Evolutionary conservation across 2,797 vertebrate species (phyloP).

Genomic region (Rhinogobio ventralis): DNA sequence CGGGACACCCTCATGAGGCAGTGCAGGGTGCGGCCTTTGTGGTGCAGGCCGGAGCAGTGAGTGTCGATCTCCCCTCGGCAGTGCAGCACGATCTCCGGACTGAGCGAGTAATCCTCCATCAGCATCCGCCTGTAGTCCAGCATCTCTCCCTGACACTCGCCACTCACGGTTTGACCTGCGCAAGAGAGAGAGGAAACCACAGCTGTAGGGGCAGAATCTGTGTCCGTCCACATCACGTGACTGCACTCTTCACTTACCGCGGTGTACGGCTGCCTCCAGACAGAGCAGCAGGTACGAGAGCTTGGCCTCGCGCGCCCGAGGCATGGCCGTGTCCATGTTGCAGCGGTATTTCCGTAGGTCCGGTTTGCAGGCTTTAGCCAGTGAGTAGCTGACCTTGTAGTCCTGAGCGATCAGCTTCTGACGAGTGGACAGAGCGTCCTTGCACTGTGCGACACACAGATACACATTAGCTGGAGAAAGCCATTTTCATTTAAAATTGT

Average conservation of each 20-base stretch:
- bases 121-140: conserved; percentile 96
- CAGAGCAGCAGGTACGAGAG: conserved; percentile 96
- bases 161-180: conserved; percentile 90
- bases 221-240: not conserved
- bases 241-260: conserved; percentile 77
- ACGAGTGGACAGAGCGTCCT: conserved; percentile 92
- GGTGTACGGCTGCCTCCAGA: conserved; percentile 91
- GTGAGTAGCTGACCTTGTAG: conserved; percentile 97
- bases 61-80: conserved; percentile 93
- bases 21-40: conserved; percentile 95
- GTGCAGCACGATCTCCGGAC: conserved; percentile 95
- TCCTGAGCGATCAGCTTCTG: conserved; percentile 98
- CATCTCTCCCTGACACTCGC: conserved; percentile 98
- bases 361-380: conserved; percentile 94
- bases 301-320: conserved; percentile 90
- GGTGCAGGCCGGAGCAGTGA: conserved; percentile 94
- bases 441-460: conserved; percentile 80
- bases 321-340: conserved; percentile 89
- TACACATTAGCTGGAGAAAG: too few relatives aligned
- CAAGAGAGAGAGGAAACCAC: not conserved
- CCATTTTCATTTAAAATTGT: too few relatives aligned
- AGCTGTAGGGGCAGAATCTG: too few relatives aligned
- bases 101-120: conserved; percentile 98
- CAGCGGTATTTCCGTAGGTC: conserved; percentile 95
- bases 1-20: conserved; percentile 95